Conservation (phyloP, 1,140 invertebrate genomes). For the Aplysia californica region DNA sequence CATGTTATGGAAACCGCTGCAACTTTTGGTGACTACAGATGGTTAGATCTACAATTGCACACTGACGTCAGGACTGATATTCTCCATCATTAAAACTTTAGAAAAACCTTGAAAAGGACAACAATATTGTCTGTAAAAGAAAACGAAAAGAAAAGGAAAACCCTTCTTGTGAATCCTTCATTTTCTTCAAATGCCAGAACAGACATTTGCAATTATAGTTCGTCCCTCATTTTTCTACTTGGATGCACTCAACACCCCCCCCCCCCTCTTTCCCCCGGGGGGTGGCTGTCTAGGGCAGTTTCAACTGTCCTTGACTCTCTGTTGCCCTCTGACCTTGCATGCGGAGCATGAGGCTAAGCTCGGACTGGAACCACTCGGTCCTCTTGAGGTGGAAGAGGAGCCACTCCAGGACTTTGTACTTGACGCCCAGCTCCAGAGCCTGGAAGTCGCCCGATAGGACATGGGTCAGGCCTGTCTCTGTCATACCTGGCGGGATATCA, state of each 20-base stretch:
- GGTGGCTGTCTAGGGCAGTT: background rate
- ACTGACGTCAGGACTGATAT: too few relatives aligned
- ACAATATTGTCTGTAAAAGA: too few relatives aligned
- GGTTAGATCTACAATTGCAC: too few relatives aligned
- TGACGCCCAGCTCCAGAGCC: background rate
- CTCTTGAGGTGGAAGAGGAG: background rate
- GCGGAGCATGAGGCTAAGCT: background rate
- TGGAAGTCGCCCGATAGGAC: background rate
- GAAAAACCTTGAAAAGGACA: too few relatives aligned
- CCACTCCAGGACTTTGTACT: background rate
- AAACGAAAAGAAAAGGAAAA: too few relatives aligned
- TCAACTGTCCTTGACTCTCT: background rate
- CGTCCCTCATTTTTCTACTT: background rate
- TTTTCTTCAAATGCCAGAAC: background rate
- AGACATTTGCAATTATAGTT: background rate
- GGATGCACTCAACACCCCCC: background rate
- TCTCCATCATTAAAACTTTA: too few relatives aligned
- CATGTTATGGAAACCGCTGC: too few relatives aligned
- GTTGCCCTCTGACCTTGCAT: background rate
- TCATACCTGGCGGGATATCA: too few relatives aligned
- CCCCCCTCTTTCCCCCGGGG: background rate
- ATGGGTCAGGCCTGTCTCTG: too few relatives aligned
- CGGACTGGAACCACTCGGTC: background rate
- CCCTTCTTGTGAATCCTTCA: too few relatives aligned
- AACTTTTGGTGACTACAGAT: too few relatives aligned